Percentiles rank a stretch among this genome's conserved stretches.
These are phyloP conservation scores for Aphrocallistes beatrix DNA, from an alignment of 37 sponge, comb jelly and placozoan species.

Conservation along the genomic window DNA sequence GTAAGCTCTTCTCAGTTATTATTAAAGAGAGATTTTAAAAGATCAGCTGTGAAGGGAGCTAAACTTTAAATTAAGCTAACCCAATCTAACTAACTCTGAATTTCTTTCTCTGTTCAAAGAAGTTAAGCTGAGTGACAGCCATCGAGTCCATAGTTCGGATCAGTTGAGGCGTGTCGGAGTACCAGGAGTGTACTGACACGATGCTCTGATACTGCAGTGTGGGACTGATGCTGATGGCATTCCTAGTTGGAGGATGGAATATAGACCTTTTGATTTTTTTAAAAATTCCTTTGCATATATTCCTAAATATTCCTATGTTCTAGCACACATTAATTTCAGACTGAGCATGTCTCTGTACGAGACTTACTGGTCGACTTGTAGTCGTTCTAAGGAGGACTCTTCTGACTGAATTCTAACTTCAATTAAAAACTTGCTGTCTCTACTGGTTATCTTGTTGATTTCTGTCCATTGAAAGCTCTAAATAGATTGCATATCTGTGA, in stretches of 20 bases:
- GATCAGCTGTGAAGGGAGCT: not conserved
- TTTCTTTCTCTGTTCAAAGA: not conserved
- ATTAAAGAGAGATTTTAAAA: too few species aligned
- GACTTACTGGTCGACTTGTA: not conserved
- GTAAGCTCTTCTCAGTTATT: too few species aligned
- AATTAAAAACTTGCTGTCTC: constrained; percentile 4
- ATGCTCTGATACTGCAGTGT: constrained; percentile 3
- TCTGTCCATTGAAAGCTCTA: not conserved
- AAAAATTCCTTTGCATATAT: too few species aligned
- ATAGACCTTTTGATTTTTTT: too few species aligned
- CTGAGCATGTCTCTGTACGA: too few species aligned
- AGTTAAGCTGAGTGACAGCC: not conserved
- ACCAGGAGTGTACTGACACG: not conserved
- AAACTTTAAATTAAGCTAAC: not conserved
- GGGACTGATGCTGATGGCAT: not conserved
- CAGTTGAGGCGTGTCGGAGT: not conserved
- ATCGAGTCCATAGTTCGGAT: not conserved
- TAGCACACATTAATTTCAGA: too few species aligned
- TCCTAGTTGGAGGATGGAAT: not conserved
- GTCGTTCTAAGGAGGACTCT: not conserved
- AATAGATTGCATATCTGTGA: not conserved
- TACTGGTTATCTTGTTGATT: not conserved
- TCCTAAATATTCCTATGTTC: too few species aligned
- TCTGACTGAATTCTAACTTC: not conserved
- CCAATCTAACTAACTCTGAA: not conserved